Percentiles rank a stretch among this genome's conserved stretches.
Conservation (phyloP, 2,888 invertebrate genomes). For the Sturmia bella region DNA sequence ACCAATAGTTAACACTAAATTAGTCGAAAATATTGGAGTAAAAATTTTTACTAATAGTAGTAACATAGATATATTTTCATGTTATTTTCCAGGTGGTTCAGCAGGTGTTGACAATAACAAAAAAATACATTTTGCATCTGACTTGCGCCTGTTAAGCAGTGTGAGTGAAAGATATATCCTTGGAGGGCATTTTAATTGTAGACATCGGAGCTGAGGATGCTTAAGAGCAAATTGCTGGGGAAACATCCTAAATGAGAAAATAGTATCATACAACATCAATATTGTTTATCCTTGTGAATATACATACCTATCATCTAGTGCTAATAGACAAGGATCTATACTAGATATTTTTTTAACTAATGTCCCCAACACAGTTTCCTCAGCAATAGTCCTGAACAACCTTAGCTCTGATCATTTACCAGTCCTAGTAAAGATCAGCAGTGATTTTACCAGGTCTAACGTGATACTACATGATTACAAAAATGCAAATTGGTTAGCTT, state of each 20-base stretch:
- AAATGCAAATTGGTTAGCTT: neutral
- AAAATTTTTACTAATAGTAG: constrained; percentile 10
- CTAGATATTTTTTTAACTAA: neutral
- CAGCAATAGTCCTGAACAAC: neutral
- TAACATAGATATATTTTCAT: constrained; percentile 11
- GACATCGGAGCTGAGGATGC: constrained; percentile 21
- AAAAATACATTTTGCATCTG: constrained; percentile 5
- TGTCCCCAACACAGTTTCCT: neutral
- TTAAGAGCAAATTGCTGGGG: constrained; percentile 10
- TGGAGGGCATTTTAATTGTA: constrained; percentile 36
- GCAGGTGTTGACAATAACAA: neutral
- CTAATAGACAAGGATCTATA: neutral
- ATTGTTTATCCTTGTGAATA: neutral
- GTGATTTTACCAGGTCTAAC: neutral
- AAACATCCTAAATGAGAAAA: constrained; percentile 5
- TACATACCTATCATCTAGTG: neutral
- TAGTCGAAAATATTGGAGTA: constrained; percentile 20
- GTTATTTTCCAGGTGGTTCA: constrained; percentile 37
- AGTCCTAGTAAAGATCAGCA: neutral
- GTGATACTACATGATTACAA: neutral
- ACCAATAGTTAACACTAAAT: no score
- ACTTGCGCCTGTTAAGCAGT: neutral
- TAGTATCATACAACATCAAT: neutral
- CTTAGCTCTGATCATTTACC: neutral
- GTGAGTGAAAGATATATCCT: constrained; percentile 18